Percentiles rank a stretch among this genome's conserved stretches.
Evolutionary conservation across 92 coral and sea anemone genomes (phyloP).

Genomic region (Hydrozoanthus gracilis): DNA sequence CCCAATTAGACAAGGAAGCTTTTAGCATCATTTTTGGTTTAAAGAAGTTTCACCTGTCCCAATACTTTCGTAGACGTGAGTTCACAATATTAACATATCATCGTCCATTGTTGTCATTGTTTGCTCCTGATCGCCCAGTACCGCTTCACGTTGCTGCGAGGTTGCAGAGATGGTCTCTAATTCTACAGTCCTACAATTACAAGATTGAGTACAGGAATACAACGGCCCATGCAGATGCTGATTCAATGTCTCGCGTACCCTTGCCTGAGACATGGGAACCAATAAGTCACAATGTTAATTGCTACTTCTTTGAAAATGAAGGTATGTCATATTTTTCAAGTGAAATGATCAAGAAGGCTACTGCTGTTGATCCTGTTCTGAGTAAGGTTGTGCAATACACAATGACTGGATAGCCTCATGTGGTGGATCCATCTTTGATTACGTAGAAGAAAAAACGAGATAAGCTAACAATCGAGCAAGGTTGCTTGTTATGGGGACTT

Average conservation of each 20-base stretch:
- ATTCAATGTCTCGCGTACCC: too few relatives aligned
- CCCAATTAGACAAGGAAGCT: too few relatives aligned
- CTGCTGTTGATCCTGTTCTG: conserved; percentile 43
- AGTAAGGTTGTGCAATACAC: not conserved
- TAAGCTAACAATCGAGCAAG: conserved; percentile 63
- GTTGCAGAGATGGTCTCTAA: not conserved
- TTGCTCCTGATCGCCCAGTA: not conserved
- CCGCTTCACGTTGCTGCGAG: not conserved
- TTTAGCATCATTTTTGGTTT: too few relatives aligned
- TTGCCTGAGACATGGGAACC: not conserved
- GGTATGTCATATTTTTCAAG: conserved; percentile 35
- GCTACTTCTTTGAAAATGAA: conserved; percentile 46
- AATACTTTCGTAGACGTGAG: not conserved
- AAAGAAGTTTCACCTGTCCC: not conserved
- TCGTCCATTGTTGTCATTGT: not conserved
- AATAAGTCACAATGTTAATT: conserved; percentile 50
- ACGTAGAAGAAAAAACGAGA: conserved; percentile 39
- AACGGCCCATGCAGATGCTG: too few relatives aligned
- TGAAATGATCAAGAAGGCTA: conserved; percentile 18
- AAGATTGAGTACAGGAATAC: conserved; percentile 44
- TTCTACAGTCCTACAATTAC: conserved; percentile 5
- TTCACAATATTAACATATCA: not conserved
- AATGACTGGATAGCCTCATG: not conserved
- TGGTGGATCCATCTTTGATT: conserved; percentile 28
- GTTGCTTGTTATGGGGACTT: conserved; percentile 55